Evolutionary conservation across 2,888 invertebrate genomes (phyloP).

Genomic region (Sesia bembeciformis): DNA sequence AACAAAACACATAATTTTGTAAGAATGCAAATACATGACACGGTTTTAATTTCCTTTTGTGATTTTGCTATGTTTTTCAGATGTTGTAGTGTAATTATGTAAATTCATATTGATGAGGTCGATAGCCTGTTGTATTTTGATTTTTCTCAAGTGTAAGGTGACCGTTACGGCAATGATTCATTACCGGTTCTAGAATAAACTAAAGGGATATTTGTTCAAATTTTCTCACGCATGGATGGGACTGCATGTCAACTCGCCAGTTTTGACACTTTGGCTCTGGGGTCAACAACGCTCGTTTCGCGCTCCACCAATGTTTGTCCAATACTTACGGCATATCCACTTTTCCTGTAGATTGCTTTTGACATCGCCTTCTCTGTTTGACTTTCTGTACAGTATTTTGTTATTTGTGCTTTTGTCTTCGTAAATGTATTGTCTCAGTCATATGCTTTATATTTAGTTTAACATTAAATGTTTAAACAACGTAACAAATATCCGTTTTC

Average conservation of each 20-base stretch:
- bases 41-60: background rate
- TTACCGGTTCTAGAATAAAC: conserved; percentile 65
- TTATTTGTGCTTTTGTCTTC: background rate
- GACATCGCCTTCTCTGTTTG: conserved; percentile 17
- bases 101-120: conserved; percentile 42
- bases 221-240: conserved; percentile 64
- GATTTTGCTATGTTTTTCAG: background rate
- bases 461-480: no score
- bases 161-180: conserved; percentile 70
- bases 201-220: conserved; percentile 63
- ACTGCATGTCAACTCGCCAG: conserved; percentile 53
- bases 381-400: conserved; percentile 11
- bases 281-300: conserved; percentile 59
- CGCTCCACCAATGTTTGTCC: conserved; percentile 50
- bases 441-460: no score
- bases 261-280: conserved; percentile 57
- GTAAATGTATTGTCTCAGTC: no score
- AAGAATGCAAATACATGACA: background rate
- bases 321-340: conserved; percentile 26
- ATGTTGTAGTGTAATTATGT: conserved; percentile 30
- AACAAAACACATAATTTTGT: background rate
- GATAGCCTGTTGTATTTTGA: conserved; percentile 42
- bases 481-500: no score
- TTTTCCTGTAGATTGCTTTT: conserved; percentile 31
- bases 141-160: conserved; percentile 50